Evolutionary conservation across 2,113 vertebrate genomes (phyloP).

Genomic region (Butorides virescens): DNA sequence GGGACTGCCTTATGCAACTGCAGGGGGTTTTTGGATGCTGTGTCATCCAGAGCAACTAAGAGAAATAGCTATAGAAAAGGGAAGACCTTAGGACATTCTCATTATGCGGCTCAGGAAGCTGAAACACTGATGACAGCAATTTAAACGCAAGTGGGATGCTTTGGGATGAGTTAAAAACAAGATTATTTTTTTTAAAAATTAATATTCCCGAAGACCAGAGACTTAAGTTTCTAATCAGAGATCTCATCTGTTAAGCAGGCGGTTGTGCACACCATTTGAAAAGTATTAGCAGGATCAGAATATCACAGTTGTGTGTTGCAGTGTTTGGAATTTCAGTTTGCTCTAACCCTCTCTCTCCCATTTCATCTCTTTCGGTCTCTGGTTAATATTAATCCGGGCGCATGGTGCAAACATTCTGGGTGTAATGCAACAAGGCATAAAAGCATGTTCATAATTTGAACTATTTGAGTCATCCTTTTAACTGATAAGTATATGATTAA

Average conservation of each 20-base stretch:
- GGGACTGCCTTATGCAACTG: not conserved
- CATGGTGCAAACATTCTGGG: conserved; percentile 33
- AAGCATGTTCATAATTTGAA: conserved; percentile 18
- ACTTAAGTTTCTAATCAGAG: not conserved
- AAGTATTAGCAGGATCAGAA: conserved; percentile 14
- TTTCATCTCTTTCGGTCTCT: not conserved
- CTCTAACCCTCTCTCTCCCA: not conserved
- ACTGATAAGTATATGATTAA: conserved; percentile 45
- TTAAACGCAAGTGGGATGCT: not conserved
- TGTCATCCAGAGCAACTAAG: not conserved
- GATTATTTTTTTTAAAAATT: not conserved
- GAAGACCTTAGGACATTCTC: not conserved
- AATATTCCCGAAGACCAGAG: not conserved
- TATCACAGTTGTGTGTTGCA: not conserved
- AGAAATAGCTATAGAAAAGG: not conserved
- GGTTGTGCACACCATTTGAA: not conserved
- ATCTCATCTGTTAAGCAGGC: conserved; percentile 33
- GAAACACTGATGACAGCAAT: not conserved
- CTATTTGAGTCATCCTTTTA: conserved; percentile 8
- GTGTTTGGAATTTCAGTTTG: not conserved
- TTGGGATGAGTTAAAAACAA: not conserved
- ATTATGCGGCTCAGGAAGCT: not conserved
- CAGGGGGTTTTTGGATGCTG: not conserved
- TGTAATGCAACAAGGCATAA: conserved; percentile 28
- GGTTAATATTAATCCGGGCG: not conserved